Evolutionary conservation across 2,113 vertebrate genomes (phyloP).

Genomic region (Daubentonia madagascariensis): DNA sequence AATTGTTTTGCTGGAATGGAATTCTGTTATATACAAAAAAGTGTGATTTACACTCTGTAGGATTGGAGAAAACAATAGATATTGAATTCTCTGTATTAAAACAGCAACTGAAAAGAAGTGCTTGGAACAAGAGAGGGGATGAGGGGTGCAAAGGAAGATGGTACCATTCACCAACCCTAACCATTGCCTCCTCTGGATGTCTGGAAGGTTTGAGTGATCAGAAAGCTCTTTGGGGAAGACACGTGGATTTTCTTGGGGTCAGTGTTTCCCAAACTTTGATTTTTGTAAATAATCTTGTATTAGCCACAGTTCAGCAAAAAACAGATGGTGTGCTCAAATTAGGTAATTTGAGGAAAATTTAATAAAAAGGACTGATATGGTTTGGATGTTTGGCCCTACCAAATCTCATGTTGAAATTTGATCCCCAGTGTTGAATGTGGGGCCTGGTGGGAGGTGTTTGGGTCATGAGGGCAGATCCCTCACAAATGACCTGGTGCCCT

Average conservation of each 20-base stretch:
- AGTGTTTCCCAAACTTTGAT: not conserved
- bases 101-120: not conserved
- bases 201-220: not conserved
- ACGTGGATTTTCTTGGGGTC: not conserved
- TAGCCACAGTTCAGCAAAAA: not conserved
- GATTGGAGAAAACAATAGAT: not conserved
- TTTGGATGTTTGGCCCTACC: too few species aligned
- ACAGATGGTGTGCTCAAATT: not conserved
- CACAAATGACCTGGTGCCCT: too few species aligned
- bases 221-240: not conserved
- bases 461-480: too few species aligned
- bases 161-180: not conserved
- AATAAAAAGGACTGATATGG: not conserved
- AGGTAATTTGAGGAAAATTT: not conserved
- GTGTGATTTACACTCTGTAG: not conserved
- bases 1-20: constrained; percentile 17
- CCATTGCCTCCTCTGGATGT: not conserved
- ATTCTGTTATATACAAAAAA: not conserved
- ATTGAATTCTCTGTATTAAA: not conserved
- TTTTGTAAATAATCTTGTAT: not conserved
- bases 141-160: not conserved
- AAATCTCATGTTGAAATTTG: too few species aligned
- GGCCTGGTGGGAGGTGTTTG: too few species aligned
- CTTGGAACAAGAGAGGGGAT: not conserved
- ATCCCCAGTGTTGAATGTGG: too few species aligned